phyloP scores from a whole-genome alignment of 2,797 vertebrate species.

The Manis crassicaudata region DNA sequence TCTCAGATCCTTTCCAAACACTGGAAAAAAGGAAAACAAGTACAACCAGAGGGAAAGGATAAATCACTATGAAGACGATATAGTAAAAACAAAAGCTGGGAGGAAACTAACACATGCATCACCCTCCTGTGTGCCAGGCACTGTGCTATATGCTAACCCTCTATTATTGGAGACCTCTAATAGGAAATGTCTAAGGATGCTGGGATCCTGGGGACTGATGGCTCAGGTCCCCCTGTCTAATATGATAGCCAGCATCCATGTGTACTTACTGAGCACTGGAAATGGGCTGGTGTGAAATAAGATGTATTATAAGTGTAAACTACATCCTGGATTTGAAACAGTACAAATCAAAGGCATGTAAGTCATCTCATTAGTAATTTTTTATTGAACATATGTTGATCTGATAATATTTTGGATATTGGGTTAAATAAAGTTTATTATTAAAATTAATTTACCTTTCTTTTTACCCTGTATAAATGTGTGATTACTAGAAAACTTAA shows the following conservation, averaged over 20 bases:
- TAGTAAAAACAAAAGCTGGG: not conserved
- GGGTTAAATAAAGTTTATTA: not conserved
- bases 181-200: not conserved
- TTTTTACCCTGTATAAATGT: not conserved
- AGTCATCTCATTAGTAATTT: not conserved
- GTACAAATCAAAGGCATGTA: not conserved
- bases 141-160: too few relatives aligned
- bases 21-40: not conserved
- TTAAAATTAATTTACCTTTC: not conserved
- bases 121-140: fast-evolving
- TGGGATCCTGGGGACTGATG: fast-evolving
- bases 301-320: not conserved
- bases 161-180: not conserved
- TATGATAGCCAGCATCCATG: fast-evolving
- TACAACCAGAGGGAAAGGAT: not conserved
- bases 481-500: not conserved
- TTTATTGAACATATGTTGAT: not conserved
- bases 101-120: fast-evolving
- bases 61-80: not conserved
- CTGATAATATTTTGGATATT: not conserved
- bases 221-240: not conserved
- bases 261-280: not conserved
- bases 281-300: not conserved
- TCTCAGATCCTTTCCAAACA: not conserved
- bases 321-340: not conserved